phyloP scores from a whole-genome alignment of 1,140 invertebrate species.

The Nebria ingens region DNA sequence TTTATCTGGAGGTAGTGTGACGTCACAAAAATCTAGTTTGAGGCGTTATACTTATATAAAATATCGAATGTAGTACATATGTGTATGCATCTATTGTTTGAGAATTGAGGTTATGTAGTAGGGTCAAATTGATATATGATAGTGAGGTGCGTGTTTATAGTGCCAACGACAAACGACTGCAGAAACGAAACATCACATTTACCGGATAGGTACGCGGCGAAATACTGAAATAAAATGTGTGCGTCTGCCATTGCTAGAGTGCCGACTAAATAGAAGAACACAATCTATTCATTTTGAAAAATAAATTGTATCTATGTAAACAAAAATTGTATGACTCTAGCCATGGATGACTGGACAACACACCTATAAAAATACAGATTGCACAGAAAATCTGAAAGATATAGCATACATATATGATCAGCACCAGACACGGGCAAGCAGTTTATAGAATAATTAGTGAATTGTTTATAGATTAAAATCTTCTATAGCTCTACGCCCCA shows the following conservation, averaged over 20 bases:
- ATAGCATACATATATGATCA: neutral
- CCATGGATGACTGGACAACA: neutral
- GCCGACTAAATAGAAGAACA: too few relatives aligned
- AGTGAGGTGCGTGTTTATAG: neutral
- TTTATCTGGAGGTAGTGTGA: too few relatives aligned
- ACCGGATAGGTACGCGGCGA: too few relatives aligned
- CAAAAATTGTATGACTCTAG: neutral
- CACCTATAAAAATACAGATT: neutral
- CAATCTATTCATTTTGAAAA: too few relatives aligned
- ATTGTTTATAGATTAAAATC: too few relatives aligned
- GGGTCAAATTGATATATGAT: neutral
- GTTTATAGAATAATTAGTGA: neutral
- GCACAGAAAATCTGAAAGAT: neutral
- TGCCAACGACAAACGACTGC: neutral
- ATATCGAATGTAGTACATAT: too few relatives aligned
- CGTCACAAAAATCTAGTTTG: too few relatives aligned
- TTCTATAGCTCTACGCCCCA: too few relatives aligned
- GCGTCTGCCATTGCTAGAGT: neutral
- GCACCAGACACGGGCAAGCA: neutral
- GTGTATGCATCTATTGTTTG: too few relatives aligned
- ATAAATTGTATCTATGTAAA: too few relatives aligned
- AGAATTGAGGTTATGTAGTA: neutral
- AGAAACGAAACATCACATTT: neutral
- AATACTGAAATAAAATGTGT: neutral
- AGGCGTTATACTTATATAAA: too few relatives aligned